Conservation (phyloP, 2,113 vertebrate genomes). For the Ceyx melanurus region DNA sequence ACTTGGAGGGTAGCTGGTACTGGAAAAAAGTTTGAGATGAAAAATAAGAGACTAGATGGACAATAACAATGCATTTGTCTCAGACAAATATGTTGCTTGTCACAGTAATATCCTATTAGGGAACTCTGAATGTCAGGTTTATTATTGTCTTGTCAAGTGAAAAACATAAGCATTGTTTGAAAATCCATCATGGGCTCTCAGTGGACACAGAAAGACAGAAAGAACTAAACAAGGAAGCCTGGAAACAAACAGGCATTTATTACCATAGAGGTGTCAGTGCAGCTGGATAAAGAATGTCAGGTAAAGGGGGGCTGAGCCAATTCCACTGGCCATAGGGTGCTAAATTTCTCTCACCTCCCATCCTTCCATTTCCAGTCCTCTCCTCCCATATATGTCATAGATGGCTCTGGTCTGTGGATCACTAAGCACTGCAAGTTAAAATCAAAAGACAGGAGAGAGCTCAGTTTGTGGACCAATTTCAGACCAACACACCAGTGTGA, state of each 20-base stretch:
- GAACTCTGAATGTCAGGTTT: slow-evolving; percentile 15
- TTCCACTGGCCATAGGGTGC: neutral
- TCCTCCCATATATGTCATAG: slow-evolving; percentile 98
- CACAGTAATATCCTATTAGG: neutral
- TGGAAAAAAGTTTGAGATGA: neutral
- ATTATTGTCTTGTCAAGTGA: slow-evolving; percentile 20
- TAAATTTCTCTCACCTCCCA: slow-evolving; percentile 89
- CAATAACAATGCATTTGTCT: neutral
- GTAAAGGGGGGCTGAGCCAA: neutral
- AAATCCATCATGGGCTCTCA: neutral
- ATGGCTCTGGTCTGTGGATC: slow-evolving; percentile 96
- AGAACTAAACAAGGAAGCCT: neutral
- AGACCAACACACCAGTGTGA: neutral
- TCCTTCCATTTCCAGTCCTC: slow-evolving; percentile 96
- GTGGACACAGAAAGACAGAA: neutral
- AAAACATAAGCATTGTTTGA: neutral
- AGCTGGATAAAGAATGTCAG: neutral
- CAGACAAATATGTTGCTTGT: slow-evolving; percentile 9
- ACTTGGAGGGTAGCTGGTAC: neutral
- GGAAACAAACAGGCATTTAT: neutral
- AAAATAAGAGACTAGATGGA: neutral
- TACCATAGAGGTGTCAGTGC: neutral
- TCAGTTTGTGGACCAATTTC: neutral
- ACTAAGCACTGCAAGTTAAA: slow-evolving; percentile 86
- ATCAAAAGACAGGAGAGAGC: slow-evolving; percentile 13